Percentiles rank a stretch among this genome's conserved stretches.
Evolutionary conservation across 2,797 vertebrate genomes (phyloP).

Genomic region (Cichlasoma orientale): DNA sequence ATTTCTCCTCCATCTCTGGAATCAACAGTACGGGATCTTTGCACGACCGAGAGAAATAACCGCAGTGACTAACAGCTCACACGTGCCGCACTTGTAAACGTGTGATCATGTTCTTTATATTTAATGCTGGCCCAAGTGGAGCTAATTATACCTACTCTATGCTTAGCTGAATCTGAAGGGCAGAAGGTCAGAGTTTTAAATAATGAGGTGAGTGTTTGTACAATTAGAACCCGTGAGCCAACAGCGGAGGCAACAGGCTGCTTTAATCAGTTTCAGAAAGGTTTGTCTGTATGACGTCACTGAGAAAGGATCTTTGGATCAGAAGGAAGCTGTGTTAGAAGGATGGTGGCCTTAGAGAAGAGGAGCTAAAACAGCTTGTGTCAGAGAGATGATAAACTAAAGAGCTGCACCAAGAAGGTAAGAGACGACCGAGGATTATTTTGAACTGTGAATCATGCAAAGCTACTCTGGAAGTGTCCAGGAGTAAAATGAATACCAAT

Average conservation of each 20-base stretch:
- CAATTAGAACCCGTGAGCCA: not conserved
- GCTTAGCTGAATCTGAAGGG: not conserved
- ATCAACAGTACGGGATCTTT: not conserved
- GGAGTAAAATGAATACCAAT: not conserved
- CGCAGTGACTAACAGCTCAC: not conserved
- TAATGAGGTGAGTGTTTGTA: not conserved
- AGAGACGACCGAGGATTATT: not conserved
- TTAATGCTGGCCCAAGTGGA: not conserved
- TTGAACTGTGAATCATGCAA: not conserved
- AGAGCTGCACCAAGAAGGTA: not conserved
- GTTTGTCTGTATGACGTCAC: not conserved
- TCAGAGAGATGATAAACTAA: not conserved
- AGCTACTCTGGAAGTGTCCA: not conserved
- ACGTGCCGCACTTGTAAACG: not conserved
- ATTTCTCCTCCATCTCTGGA: not conserved
- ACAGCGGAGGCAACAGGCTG: not conserved
- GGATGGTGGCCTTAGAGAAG: not conserved
- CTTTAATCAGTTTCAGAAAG: not conserved
- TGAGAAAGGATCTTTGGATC: not conserved
- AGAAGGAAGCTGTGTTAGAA: not conserved
- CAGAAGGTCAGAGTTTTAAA: not conserved
- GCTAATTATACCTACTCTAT: not conserved
- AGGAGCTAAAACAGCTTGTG: not conserved
- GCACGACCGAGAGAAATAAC: slow-evolving; percentile 2
- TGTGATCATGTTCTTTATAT: not conserved